A percentile compares a stretch with the other conserved stretches of the same genome.
These are phyloP conservation scores for Chelmon rostratus DNA, from an alignment of 2,797 vertebrate species.

Conservation along the genomic window DNA sequence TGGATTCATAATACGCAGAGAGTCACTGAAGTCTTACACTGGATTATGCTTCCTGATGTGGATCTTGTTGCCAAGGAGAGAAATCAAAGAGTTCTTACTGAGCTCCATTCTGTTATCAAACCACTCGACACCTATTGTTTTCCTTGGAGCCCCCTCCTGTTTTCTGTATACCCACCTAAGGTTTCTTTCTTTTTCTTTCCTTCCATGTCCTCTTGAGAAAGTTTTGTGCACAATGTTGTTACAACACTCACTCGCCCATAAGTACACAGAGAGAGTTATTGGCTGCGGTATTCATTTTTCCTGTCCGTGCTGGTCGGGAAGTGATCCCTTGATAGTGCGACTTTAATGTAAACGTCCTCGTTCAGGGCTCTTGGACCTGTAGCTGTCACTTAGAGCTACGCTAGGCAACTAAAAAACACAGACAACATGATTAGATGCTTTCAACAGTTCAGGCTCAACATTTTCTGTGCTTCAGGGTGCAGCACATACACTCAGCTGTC, in stretches of 20 bases:
- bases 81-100: neutral
- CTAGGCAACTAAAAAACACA: neutral
- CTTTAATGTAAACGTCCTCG: neutral
- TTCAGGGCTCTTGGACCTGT: neutral
- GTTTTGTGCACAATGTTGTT: neutral
- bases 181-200: neutral
- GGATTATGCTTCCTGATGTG: neutral
- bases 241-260: neutral
- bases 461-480: too few relatives aligned
- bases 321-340: neutral
- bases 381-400: neutral
- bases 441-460: neutral
- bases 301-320: neutral
- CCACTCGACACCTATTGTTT: constrained; percentile 3
- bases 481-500: neutral
- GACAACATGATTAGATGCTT: neutral
- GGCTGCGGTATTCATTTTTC: neutral
- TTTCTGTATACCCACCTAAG: neutral
- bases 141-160: neutral
- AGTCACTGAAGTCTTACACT: neutral
- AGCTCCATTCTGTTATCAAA: neutral
- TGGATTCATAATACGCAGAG: neutral
- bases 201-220: neutral
- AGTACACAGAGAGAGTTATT: neutral
- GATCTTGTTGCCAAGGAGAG: too few relatives aligned